phyloP scores from a whole-genome alignment of 2,113 vertebrate species.

The Apus apus region DNA sequence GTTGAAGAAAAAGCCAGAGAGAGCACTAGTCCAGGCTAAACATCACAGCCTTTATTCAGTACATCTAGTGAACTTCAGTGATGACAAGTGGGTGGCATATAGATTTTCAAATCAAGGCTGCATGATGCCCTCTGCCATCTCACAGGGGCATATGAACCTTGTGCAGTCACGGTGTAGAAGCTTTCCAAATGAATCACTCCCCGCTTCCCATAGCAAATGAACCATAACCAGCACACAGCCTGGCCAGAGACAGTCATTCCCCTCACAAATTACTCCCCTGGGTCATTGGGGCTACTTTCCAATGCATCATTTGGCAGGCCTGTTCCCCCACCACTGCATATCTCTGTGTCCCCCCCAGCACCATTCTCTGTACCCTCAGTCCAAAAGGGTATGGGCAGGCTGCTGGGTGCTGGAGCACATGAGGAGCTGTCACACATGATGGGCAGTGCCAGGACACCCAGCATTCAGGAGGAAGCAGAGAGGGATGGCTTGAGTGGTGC shows the following conservation, averaged over 20 bases:
- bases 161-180: accelerated
- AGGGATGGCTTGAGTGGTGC: neutral
- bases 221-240: accelerated
- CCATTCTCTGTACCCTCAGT: neutral
- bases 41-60: neutral
- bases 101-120: neutral
- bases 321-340: neutral
- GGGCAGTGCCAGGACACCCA: neutral
- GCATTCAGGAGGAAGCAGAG: neutral
- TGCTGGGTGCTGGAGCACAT: neutral
- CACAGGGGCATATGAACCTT: accelerated
- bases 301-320: neutral
- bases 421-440: accelerated
- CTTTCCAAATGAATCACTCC: neutral
- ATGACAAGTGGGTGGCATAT: neutral
- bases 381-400: neutral
- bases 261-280: neutral
- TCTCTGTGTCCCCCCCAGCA: accelerated
- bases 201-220: neutral
- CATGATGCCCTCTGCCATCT: neutral
- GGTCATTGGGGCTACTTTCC: neutral
- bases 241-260: neutral
- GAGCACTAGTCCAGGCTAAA: neutral
- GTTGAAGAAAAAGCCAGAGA: neutral
- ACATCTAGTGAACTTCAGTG: neutral